Percentiles rank a stretch among this genome's conserved stretches.
These are phyloP conservation scores for Poeciliopsis gracilis DNA, from an alignment of 2,797 vertebrate species.

Conservation along the genomic window DNA sequence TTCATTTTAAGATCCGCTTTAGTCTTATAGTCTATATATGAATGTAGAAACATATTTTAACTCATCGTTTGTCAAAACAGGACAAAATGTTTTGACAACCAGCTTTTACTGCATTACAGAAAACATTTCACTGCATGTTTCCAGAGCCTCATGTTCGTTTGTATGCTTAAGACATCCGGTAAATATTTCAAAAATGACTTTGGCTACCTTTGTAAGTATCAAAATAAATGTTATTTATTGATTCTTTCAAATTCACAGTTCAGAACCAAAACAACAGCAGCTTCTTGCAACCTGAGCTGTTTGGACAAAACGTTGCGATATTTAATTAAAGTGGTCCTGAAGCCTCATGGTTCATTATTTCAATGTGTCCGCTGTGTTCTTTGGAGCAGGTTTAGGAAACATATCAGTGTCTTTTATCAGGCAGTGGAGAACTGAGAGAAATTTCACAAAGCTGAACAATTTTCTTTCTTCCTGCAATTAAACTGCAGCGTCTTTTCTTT, in stretches of 20 bases:
- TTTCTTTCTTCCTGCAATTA: background rate
- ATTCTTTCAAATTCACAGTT: background rate
- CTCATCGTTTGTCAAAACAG: background rate
- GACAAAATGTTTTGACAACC: background rate
- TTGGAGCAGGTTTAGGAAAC: background rate
- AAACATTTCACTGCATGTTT: background rate
- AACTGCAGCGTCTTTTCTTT: background rate
- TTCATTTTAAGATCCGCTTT: background rate
- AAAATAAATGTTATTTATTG: background rate
- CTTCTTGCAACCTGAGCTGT: background rate
- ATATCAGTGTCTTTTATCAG: background rate
- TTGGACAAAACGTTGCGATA: background rate
- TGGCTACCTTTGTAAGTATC: background rate
- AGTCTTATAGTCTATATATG: background rate
- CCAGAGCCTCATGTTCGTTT: background rate
- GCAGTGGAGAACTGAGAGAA: background rate
- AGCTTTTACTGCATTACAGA: background rate
- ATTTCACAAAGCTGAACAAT: conserved; percentile 1
- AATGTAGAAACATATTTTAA: background rate
- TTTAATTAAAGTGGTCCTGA: background rate
- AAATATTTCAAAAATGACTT: background rate
- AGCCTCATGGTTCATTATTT: background rate
- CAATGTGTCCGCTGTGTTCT: background rate
- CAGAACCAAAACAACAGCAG: background rate
- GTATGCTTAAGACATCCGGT: background rate